A percentile compares a stretch with the other conserved stretches of the same genome.
These are phyloP conservation scores for Spicauda simplicius DNA, from an alignment of 2,888 invertebrate genomes.

Conservation along the genomic window DNA sequence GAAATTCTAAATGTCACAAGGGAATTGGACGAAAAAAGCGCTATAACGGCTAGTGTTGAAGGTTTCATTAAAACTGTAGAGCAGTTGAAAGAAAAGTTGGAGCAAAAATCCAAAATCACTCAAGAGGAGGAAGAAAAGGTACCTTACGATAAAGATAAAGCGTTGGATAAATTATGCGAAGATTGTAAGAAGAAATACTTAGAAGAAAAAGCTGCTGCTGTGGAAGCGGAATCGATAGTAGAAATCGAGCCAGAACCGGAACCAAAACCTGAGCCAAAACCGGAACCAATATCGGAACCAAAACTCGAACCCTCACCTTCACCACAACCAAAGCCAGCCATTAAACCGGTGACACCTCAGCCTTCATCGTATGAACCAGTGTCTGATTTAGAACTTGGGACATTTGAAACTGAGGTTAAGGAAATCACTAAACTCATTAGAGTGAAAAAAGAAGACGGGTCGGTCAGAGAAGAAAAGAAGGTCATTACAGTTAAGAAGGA, in stretches of 20 bases:
- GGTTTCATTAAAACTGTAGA: constrained; percentile 50
- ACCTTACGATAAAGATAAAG: constrained; percentile 29
- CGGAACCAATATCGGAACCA: too few species aligned
- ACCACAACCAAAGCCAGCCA: constrained; percentile 2
- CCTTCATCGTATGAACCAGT: constrained; percentile 14
- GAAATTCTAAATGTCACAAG: constrained; percentile 49
- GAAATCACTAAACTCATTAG: constrained; percentile 53
- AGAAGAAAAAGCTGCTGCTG: constrained; percentile 31
- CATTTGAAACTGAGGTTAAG: constrained; percentile 52
- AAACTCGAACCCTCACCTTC: background rate
- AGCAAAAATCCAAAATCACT: constrained; percentile 29
- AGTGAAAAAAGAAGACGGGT: constrained; percentile 53
- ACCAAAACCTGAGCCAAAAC: background rate
- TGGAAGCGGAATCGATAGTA: background rate
- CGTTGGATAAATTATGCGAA: constrained; percentile 41
- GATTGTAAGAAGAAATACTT: constrained; percentile 43
- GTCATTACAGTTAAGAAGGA: constrained; percentile 52
- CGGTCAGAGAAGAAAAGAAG: constrained; percentile 52
- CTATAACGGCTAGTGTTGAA: constrained; percentile 43
- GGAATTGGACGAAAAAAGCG: constrained; percentile 45
- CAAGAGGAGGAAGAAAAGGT: constrained; percentile 31
- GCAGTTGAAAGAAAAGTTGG: constrained; percentile 45
- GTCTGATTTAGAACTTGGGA: constrained; percentile 48
- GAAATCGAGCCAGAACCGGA: background rate
- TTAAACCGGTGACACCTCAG: background rate